Evolutionary conservation across 2,113 vertebrate genomes (phyloP).

Genomic region (Rhinopomastus cyanomelas): DNA sequence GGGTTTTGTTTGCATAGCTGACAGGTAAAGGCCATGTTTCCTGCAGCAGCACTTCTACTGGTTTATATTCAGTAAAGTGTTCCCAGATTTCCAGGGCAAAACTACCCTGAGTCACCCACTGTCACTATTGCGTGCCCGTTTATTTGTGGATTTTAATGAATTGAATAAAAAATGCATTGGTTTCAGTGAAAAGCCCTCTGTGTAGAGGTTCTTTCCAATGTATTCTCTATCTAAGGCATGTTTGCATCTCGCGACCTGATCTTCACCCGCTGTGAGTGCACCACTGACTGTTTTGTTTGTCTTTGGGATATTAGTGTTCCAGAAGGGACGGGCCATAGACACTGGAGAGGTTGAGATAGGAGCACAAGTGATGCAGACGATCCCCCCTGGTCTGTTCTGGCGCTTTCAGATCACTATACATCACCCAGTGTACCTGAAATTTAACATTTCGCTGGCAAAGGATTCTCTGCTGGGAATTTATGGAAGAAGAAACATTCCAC

Average conservation of each 20-base stretch:
- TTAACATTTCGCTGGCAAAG: slow-evolving; percentile 93
- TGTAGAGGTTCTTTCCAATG: background rate
- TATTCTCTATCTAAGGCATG: background rate
- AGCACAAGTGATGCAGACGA: slow-evolving; percentile 90
- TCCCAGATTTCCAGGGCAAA: background rate
- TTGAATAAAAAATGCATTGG: background rate
- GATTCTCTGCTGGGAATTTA: slow-evolving; percentile 96
- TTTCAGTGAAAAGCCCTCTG: background rate
- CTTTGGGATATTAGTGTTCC: slow-evolving; percentile 78
- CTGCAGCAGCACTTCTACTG: background rate
- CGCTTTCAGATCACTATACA: slow-evolving; percentile 96
- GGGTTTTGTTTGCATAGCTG: background rate
- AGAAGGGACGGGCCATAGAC: slow-evolving; percentile 91
- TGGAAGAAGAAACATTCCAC: slow-evolving; percentile 95
- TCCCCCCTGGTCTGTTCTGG: slow-evolving; percentile 97
- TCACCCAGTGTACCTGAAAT: slow-evolving; percentile 94
- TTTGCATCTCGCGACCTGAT: background rate
- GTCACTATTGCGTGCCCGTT: background rate
- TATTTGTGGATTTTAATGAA: background rate
- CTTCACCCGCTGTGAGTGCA: background rate
- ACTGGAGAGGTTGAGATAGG: slow-evolving; percentile 93
- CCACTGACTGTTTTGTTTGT: slow-evolving; percentile 22
- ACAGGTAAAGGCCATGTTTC: background rate
- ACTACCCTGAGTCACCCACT: background rate
- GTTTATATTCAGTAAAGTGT: background rate